These are phyloP conservation scores for Drosophila anceps DNA, from an alignment of 2,888 invertebrate species.

Conservation along the genomic window DNA sequence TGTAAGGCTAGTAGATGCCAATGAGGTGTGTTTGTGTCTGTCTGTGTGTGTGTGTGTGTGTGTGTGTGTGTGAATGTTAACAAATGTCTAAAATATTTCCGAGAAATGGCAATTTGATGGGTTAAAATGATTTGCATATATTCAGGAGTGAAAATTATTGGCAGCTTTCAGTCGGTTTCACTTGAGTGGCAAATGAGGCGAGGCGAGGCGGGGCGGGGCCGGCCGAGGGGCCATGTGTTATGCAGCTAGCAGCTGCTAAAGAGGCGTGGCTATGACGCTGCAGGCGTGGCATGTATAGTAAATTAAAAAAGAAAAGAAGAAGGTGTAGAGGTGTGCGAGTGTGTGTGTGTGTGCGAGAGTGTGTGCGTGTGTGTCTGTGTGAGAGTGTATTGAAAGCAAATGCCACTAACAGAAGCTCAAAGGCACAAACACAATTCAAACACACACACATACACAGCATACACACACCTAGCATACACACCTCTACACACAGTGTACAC, in stretches of 20 bases:
- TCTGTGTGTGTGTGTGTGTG: background rate
- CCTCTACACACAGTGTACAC: constrained; percentile 2
- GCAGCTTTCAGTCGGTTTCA: constrained; percentile 37
- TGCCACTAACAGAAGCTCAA: constrained; percentile 53
- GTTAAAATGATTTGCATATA: constrained; percentile 51
- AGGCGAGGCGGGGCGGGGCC: background rate
- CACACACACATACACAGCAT: constrained; percentile 16
- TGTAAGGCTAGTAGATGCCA: background rate
- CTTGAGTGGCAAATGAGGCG: constrained; percentile 6
- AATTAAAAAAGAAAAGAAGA: constrained; percentile 45
- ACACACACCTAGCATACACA: constrained; percentile 16
- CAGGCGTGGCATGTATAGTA: constrained; percentile 41
- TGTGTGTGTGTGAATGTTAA: constrained; percentile 5
- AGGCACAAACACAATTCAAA: constrained; percentile 28
- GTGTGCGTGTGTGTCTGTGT: constrained; percentile 8
- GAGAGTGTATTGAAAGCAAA: constrained; percentile 47
- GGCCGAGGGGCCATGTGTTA: background rate
- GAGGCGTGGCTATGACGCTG: background rate
- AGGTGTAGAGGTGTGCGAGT: constrained; percentile 4
- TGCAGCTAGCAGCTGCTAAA: constrained; percentile 2
- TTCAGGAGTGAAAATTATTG: constrained; percentile 44
- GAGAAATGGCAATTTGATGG: constrained; percentile 33
- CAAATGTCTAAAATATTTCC: constrained; percentile 27
- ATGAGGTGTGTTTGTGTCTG: background rate
- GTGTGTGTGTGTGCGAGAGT: constrained; percentile 5